Conservation (phyloP, 2,888 invertebrate genomes). For the Xylota sylvarum region DNA sequence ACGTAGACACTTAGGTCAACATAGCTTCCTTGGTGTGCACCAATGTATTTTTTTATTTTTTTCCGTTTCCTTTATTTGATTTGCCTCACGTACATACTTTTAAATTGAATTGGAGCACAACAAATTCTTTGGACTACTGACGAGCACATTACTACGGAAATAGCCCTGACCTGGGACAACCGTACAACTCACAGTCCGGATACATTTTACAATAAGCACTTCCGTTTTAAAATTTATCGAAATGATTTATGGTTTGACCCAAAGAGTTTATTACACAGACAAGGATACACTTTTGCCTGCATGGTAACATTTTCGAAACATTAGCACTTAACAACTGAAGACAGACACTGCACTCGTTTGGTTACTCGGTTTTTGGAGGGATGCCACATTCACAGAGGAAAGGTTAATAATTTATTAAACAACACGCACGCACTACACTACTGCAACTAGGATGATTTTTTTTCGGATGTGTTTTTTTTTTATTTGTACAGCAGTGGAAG, state of each 20-base stretch:
- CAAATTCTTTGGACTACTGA: slow-evolving; percentile 42
- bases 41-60: slow-evolving; percentile 4
- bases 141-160: slow-evolving; percentile 46
- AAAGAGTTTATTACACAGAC: slow-evolving; percentile 46
- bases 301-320: slow-evolving; percentile 1
- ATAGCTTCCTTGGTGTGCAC: not conserved
- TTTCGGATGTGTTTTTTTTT: slow-evolving; percentile 17
- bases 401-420: slow-evolving; percentile 52
- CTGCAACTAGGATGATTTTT: slow-evolving; percentile 22
- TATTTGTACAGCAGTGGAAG: slow-evolving; percentile 57
- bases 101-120: slow-evolving; percentile 53
- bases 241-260: slow-evolving; percentile 54
- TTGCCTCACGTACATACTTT: slow-evolving; percentile 47
- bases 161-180: slow-evolving; percentile 68
- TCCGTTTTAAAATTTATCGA: slow-evolving; percentile 45
- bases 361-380: slow-evolving; percentile 43
- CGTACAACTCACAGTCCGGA: slow-evolving; percentile 49
- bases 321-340: slow-evolving; percentile 12
- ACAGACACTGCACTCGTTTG: slow-evolving; percentile 1
- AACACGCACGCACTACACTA: slow-evolving; percentile 61
- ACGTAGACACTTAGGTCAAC: slow-evolving; percentile 34
- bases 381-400: slow-evolving; percentile 19
- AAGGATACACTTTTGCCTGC: slow-evolving; percentile 7
- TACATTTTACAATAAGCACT: slow-evolving; percentile 49
- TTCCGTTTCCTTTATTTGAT: not conserved